Evolutionary conservation across 2,888 invertebrate genomes (phyloP).

Genomic region (Drosophila subsilvestris): DNA sequence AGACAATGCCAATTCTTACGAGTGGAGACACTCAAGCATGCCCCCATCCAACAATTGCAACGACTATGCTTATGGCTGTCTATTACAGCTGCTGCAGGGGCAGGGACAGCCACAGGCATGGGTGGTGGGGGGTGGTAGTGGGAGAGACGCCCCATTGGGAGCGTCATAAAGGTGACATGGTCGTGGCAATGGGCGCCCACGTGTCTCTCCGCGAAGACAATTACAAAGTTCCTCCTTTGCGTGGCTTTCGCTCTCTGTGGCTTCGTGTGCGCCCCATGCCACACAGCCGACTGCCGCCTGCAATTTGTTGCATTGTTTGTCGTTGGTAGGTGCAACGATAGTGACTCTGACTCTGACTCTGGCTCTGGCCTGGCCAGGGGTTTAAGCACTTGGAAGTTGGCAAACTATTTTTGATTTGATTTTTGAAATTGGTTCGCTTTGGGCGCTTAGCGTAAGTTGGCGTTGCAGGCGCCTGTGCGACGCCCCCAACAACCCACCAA

Average conservation of each 20-base stretch:
- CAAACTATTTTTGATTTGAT: constrained; percentile 79
- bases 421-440: constrained; percentile 65
- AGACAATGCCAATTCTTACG: constrained; percentile 50
- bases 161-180: constrained; percentile 39
- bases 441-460: constrained; percentile 49
- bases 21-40: constrained; percentile 9
- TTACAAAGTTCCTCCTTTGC: constrained; percentile 73
- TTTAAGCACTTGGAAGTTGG: constrained; percentile 75
- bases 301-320: constrained; percentile 81
- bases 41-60: constrained; percentile 43
- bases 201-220: constrained; percentile 68
- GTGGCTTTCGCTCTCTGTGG: constrained; percentile 22
- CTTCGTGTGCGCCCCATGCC: neutral
- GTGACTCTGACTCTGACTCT: neutral
- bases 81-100: constrained; percentile 50
- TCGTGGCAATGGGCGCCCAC: constrained; percentile 57
- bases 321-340: constrained; percentile 34
- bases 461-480: constrained; percentile 30
- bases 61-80: constrained; percentile 61
- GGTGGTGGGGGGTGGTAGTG: neutral
- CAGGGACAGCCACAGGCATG: constrained; percentile 27
- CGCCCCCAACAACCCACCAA: constrained; percentile 13
- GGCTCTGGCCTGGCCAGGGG: constrained; percentile 49
- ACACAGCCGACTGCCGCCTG: constrained; percentile 28
- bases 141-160: neutral